Percentiles rank a stretch among this genome's conserved stretches.
These are phyloP conservation scores for Syngnathus rostellatus DNA, from an alignment of 2,797 vertebrate genomes.

Conservation along the genomic window DNA sequence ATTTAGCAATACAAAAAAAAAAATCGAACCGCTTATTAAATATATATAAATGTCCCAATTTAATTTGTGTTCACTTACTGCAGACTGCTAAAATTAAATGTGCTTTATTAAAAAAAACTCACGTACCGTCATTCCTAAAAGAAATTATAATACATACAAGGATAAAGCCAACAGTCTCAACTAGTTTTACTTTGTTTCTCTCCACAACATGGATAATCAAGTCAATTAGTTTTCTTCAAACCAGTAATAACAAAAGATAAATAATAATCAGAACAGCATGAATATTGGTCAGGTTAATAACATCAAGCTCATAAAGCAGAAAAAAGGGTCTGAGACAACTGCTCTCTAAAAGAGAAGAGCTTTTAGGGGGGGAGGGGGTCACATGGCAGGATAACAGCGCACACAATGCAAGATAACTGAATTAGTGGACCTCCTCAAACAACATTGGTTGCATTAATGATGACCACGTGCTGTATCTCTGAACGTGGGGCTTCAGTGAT, in stretches of 20 bases:
- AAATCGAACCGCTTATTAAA: conserved; percentile 62
- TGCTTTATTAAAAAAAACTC: conserved; percentile 59
- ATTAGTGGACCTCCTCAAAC: neutral
- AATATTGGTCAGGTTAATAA: conserved; percentile 62
- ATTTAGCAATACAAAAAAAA: conserved; percentile 43
- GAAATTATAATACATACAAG: conserved; percentile 46
- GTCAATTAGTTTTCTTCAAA: conserved; percentile 60
- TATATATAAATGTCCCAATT: conserved; percentile 54
- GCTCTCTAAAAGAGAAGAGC: conserved; percentile 38
- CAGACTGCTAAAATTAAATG: conserved; percentile 62
- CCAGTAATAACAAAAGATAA: conserved; percentile 68
- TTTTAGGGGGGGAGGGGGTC: conserved; percentile 15
- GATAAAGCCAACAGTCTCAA: conserved; percentile 55
- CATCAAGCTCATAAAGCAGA: conserved; percentile 54
- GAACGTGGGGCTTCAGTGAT: conserved; percentile 26
- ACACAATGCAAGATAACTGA: conserved; percentile 9
- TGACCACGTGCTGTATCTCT: neutral
- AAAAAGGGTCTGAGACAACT: conserved; percentile 49
- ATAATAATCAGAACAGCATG: conserved; percentile 63
- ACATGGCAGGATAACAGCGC: conserved; percentile 24
- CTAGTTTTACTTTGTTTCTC: conserved; percentile 51
- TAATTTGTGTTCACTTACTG: conserved; percentile 57
- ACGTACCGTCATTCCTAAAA: conserved; percentile 52
- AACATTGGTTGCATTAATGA: neutral
- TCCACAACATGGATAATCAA: conserved; percentile 60